Percentiles rank a stretch among this genome's conserved stretches.
Evolutionary conservation across 2,888 invertebrate species (phyloP).

Genomic region (Stegana nigrithorax): DNA sequence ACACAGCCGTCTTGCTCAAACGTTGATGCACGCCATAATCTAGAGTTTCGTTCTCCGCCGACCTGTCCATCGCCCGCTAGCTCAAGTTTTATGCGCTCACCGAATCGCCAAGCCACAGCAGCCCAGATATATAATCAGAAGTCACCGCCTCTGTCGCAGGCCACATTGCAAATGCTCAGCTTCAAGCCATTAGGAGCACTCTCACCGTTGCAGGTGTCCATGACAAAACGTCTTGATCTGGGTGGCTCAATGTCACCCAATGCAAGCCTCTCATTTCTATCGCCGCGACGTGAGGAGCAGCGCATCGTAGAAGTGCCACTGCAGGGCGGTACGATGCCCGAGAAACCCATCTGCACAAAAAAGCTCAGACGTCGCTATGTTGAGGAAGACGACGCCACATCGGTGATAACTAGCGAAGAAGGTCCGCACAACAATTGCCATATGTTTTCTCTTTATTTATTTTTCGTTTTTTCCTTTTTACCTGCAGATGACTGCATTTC

Average conservation of each 20-base stretch:
- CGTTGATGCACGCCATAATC: slow-evolving; percentile 27
- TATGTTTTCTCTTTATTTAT: neutral
- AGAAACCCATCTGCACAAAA: slow-evolving; percentile 67
- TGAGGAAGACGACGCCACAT: slow-evolving; percentile 68
- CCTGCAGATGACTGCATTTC: slow-evolving; percentile 67
- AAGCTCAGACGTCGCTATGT: slow-evolving; percentile 67
- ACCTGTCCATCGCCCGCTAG: slow-evolving; percentile 44
- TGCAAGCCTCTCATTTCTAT: slow-evolving; percentile 60
- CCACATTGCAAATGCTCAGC: slow-evolving; percentile 64
- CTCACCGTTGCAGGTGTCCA: slow-evolving; percentile 65
- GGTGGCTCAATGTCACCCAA: slow-evolving; percentile 66
- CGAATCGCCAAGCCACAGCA: slow-evolving; percentile 54
- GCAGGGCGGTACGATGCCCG: slow-evolving; percentile 58
- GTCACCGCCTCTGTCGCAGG: slow-evolving; percentile 61
- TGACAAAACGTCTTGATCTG: slow-evolving; percentile 65
- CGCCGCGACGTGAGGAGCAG: slow-evolving; percentile 66
- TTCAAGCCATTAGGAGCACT: slow-evolving; percentile 64
- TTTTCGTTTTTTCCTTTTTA: neutral
- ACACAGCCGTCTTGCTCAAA: slow-evolving; percentile 39
- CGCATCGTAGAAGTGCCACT: slow-evolving; percentile 64
- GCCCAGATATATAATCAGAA: slow-evolving; percentile 55
- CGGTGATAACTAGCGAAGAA: slow-evolving; percentile 69
- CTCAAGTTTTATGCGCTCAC: slow-evolving; percentile 61
- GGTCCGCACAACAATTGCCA: slow-evolving; percentile 45
- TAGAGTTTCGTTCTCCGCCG: slow-evolving; percentile 65